Conservation (phyloP, 2,888 invertebrate genomes). For the Sesia apiformis region DNA sequence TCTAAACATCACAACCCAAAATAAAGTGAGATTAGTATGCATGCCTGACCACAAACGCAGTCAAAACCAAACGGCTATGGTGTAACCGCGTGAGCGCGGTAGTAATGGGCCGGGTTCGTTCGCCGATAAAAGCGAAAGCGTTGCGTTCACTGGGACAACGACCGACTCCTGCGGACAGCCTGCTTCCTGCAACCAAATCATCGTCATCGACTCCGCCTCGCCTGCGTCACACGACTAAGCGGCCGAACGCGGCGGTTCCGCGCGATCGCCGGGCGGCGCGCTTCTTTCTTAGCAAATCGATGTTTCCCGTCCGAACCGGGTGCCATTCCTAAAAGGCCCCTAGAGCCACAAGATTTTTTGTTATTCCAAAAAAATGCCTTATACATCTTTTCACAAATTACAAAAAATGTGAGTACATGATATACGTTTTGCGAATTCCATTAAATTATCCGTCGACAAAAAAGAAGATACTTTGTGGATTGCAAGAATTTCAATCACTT, state of each 20-base stretch:
- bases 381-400: no score
- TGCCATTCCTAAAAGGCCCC: no score
- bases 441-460: no score
- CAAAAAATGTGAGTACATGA: no score
- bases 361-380: no score
- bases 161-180: constrained; percentile 56
- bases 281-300: no score
- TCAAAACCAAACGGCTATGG: constrained; percentile 57
- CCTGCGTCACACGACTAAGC: constrained; percentile 13
- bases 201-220: constrained; percentile 32
- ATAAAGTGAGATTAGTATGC: constrained; percentile 51
- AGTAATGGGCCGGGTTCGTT: constrained; percentile 70
- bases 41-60: constrained; percentile 48
- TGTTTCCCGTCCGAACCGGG: no score
- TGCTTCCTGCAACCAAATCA: constrained; percentile 44
- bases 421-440: no score
- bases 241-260: constrained; percentile 1
- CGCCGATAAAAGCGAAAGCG: constrained; percentile 73
- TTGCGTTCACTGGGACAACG: constrained; percentile 70
- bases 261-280: not conserved
- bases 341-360: no score
- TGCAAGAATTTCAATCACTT: no score
- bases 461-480: no score
- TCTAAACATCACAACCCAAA: constrained; percentile 53
- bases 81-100: constrained; percentile 65